Evolutionary conservation across 2,888 invertebrate genomes (phyloP).

Genomic region (Palloptera scutellata): DNA sequence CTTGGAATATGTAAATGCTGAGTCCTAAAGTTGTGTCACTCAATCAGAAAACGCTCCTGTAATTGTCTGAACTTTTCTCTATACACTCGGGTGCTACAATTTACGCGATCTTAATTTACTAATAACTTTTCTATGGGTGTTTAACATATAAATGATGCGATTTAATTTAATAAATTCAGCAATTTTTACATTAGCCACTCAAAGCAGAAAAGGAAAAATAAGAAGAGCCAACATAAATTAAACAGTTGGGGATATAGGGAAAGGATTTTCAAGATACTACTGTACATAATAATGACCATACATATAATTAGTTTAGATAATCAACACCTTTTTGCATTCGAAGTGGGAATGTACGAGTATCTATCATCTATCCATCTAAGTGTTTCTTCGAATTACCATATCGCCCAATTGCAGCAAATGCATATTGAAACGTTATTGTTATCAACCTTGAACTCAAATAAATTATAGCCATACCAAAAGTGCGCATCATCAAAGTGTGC

Average conservation of each 20-base stretch:
- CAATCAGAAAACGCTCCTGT: too few species aligned
- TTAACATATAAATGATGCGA: background rate
- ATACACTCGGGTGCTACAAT: too few species aligned
- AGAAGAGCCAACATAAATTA: background rate
- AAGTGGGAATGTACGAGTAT: too few species aligned
- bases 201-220: background rate
- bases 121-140: background rate
- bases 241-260: background rate
- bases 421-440: constrained; percentile 8
- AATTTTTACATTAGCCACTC: too few species aligned
- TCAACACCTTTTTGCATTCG: too few species aligned
- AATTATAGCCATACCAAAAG: constrained; percentile 3
- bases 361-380: too few species aligned
- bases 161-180: background rate
- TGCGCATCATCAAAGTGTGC: constrained; percentile 21
- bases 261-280: background rate
- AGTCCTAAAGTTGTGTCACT: too few species aligned
- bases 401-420: background rate
- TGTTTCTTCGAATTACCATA: too few species aligned
- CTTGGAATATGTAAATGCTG: too few species aligned
- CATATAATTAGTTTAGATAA: too few species aligned
- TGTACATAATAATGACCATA: too few species aligned
- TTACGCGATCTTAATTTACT: background rate
- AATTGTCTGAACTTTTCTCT: too few species aligned
- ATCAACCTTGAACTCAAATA: constrained; percentile 29